These are phyloP conservation scores for Xanthorhoe spadicearia DNA, from an alignment of 2,888 invertebrate genomes.

Conservation along the genomic window DNA sequence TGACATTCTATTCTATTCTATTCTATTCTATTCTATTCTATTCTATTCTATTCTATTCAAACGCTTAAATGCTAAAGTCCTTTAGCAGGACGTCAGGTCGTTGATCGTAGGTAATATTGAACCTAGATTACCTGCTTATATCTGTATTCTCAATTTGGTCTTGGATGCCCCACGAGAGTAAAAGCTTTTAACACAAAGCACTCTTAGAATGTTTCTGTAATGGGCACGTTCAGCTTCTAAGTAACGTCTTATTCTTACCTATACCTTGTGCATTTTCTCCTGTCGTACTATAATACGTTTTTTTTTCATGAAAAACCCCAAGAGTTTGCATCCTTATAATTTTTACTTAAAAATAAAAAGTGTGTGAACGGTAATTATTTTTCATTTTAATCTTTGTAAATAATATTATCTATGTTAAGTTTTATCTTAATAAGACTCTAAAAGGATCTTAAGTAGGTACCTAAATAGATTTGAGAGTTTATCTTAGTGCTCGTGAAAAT, in stretches of 20 bases:
- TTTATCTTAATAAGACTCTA: background rate
- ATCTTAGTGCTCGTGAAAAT: background rate
- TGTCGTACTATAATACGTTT: background rate
- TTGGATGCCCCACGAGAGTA: conserved; percentile 14
- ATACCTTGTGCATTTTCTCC: conserved; percentile 4
- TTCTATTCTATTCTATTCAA: no score
- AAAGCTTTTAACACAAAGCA: conserved; percentile 18
- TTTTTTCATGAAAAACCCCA: background rate
- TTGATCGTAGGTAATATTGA: background rate
- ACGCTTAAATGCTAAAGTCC: no score
- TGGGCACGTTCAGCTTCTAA: conserved; percentile 9
- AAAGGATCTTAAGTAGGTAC: background rate
- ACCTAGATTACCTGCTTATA: conserved; percentile 1
- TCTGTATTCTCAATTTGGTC: conserved; percentile 12
- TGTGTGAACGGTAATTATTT: background rate
- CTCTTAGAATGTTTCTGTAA: conserved; percentile 10
- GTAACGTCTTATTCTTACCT: conserved; percentile 11
- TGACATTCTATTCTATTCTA: no score
- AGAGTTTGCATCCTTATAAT: no score
- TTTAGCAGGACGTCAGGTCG: background rate
- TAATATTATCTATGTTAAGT: background rate
- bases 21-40: no score
- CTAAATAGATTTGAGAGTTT: background rate
- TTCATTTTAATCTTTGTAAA: background rate
- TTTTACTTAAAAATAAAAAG: no score